These are phyloP conservation scores for Paracyclopina nana DNA, from an alignment of 1,140 invertebrate species.

Conservation along the genomic window DNA sequence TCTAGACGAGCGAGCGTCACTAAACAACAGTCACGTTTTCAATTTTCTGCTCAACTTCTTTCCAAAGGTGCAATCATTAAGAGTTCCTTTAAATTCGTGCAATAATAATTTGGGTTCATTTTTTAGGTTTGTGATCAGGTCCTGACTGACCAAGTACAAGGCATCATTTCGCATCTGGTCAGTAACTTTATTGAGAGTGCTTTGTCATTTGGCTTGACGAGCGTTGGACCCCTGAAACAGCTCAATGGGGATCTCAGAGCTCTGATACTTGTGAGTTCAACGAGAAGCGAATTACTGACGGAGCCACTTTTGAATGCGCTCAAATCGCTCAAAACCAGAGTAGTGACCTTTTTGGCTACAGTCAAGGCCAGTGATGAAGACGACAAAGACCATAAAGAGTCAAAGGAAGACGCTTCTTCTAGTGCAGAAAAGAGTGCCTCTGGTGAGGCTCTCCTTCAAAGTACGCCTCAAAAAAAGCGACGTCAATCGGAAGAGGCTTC, in stretches of 20 bases:
- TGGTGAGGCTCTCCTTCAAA: too few relatives aligned
- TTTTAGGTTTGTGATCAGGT: constrained; percentile 12
- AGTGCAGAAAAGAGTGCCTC: too few relatives aligned
- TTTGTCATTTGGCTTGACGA: neutral
- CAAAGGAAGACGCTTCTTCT: too few relatives aligned
- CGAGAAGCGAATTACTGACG: neutral
- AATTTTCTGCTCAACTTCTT: constrained; percentile 14
- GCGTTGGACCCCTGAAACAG: neutral
- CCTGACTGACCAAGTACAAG: constrained; percentile 11
- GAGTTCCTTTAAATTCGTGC: neutral
- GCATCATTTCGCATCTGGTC: constrained; percentile 10
- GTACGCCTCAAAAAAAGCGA: too few relatives aligned
- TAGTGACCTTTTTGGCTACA: too few relatives aligned
- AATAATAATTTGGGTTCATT: neutral
- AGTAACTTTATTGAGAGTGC: constrained; percentile 9
- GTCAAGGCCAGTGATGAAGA: too few relatives aligned
- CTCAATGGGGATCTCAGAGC: constrained; percentile 9
- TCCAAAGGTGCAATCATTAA: constrained; percentile 7
- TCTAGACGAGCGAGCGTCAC: constrained; percentile 10
- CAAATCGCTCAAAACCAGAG: neutral
- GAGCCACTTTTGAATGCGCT: neutral
- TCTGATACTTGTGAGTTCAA: constrained; percentile 4
- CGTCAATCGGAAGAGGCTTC: too few relatives aligned
- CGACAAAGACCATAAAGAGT: too few relatives aligned
- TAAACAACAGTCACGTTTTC: constrained; percentile 14